Evolutionary conservation across 2,888 invertebrate species (phyloP).

Genomic region (Sceliomorpha sp.): DNA sequence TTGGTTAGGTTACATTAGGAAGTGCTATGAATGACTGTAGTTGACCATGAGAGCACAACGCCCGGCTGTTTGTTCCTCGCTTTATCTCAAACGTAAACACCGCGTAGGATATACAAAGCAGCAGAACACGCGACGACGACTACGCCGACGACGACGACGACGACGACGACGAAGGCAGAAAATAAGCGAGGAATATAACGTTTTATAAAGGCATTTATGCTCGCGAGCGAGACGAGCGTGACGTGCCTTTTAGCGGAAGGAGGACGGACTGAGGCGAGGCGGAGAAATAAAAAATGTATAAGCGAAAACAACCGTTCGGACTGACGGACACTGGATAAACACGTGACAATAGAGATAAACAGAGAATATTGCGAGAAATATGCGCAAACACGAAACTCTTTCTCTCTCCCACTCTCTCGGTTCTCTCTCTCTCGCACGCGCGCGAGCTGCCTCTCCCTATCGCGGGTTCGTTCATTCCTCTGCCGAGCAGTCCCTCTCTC

Average conservation of each 20-base stretch:
- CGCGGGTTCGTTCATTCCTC: constrained; percentile 64
- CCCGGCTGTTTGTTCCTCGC: constrained; percentile 74
- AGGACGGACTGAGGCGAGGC: constrained; percentile 56
- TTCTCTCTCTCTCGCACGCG: constrained; percentile 26
- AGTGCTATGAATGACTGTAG: constrained; percentile 54
- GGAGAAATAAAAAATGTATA: constrained; percentile 49
- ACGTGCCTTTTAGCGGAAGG: constrained; percentile 41
- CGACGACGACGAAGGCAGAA: constrained; percentile 50
- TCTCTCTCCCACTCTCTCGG: constrained; percentile 55
- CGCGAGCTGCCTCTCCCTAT: constrained; percentile 35
- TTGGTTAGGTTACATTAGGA: constrained; percentile 35
- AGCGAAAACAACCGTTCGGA: constrained; percentile 58
- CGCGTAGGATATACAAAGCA: constrained; percentile 65
- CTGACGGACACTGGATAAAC: constrained; percentile 75
- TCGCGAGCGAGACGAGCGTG: constrained; percentile 44
- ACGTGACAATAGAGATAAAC: constrained; percentile 78
- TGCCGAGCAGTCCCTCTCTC: constrained; percentile 57
- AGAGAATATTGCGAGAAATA: constrained; percentile 77
- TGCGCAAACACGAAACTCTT: constrained; percentile 72
- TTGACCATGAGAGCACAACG: constrained; percentile 57
- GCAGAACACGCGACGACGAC: constrained; percentile 51
- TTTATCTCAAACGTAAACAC: constrained; percentile 78
- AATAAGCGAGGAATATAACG: constrained; percentile 53
- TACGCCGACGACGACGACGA: too few relatives aligned
- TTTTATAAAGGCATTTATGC: constrained; percentile 57